Conservation (phyloP, 2,888 invertebrate genomes). For the Ectobius pallidus region DNA sequence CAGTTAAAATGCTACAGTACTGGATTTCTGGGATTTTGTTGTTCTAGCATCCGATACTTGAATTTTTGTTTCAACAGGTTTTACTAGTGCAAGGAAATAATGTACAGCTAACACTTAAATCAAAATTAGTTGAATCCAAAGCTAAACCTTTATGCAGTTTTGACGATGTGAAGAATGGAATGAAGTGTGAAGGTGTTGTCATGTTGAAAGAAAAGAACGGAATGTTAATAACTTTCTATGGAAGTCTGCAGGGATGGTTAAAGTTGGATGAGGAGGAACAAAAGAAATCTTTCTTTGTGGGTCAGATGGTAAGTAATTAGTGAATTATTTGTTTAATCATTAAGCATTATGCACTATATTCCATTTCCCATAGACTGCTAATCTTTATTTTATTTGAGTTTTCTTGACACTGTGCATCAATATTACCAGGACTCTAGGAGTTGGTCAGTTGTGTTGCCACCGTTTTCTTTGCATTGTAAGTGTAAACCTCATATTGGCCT, state of each 20-base stretch:
- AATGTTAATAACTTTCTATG: constrained; percentile 65
- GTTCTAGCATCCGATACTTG: too few relatives aligned
- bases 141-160: constrained; percentile 60
- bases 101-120: constrained; percentile 69
- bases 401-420: not conserved
- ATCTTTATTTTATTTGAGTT: not conserved
- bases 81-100: constrained; percentile 57
- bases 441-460: too few relatives aligned
- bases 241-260: constrained; percentile 61
- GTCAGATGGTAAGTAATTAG: constrained; percentile 62
- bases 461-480: too few relatives aligned
- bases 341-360: not conserved
- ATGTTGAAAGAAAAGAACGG: constrained; percentile 58
- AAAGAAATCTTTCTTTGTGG: constrained; percentile 49
- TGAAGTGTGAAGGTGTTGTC: constrained; percentile 63
- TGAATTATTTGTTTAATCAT: not conserved
- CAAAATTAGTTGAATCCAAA: constrained; percentile 64
- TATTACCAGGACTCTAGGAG: too few relatives aligned
- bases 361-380: not conserved
- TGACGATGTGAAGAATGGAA: constrained; percentile 59
- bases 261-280: constrained; percentile 53
- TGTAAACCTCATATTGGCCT: too few relatives aligned
- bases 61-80: constrained; percentile 61
- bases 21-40: too few relatives aligned
- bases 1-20: too few relatives aligned